These are phyloP conservation scores for Liparis tanakae DNA, from an alignment of 2,797 vertebrate species.

Conservation along the genomic window DNA sequence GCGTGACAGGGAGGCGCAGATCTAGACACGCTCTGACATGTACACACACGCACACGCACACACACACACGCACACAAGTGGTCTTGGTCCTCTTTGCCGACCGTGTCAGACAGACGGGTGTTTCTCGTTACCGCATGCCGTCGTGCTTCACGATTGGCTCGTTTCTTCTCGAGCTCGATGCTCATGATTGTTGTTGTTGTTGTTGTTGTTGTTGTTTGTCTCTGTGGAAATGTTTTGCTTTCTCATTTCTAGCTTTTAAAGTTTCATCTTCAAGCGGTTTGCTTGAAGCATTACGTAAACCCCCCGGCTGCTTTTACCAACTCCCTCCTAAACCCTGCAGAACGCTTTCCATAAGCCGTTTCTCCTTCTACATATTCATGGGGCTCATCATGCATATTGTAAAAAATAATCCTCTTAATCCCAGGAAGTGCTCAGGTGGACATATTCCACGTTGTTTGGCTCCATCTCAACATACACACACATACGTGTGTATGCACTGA, in stretches of 20 bases:
- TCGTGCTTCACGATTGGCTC: constrained; percentile 57
- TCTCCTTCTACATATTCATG: constrained; percentile 55
- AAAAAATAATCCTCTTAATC: constrained; percentile 73
- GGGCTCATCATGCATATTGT: constrained; percentile 65
- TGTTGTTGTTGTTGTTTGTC: constrained; percentile 47
- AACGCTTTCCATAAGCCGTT: constrained; percentile 47
- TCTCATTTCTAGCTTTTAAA: constrained; percentile 40
- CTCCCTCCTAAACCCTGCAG: constrained; percentile 28
- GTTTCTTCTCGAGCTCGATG: constrained; percentile 22
- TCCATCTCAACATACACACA: constrained; percentile 17
- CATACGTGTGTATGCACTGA: constrained; percentile 3
- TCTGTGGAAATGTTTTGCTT: constrained; percentile 55
- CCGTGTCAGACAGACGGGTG: constrained; percentile 68
- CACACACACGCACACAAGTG: constrained; percentile 22
- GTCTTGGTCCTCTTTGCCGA: constrained; percentile 43
- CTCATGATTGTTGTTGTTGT: too few relatives aligned
- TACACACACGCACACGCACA: constrained; percentile 26
- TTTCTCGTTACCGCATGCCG: constrained; percentile 60
- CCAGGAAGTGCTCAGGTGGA: constrained; percentile 63
- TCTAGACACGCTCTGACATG: constrained; percentile 60
- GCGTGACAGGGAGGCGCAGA: constrained; percentile 59
- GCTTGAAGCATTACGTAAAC: constrained; percentile 18
- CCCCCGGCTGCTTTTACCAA: constrained; percentile 3
- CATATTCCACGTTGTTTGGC: constrained; percentile 50
- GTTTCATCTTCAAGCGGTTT: not conserved